Evolutionary conservation across 2,113 vertebrate genomes (phyloP), one percentile per base, ranked within the genome.

Genomic region (Chelonoidis abingdonii): DNA sequence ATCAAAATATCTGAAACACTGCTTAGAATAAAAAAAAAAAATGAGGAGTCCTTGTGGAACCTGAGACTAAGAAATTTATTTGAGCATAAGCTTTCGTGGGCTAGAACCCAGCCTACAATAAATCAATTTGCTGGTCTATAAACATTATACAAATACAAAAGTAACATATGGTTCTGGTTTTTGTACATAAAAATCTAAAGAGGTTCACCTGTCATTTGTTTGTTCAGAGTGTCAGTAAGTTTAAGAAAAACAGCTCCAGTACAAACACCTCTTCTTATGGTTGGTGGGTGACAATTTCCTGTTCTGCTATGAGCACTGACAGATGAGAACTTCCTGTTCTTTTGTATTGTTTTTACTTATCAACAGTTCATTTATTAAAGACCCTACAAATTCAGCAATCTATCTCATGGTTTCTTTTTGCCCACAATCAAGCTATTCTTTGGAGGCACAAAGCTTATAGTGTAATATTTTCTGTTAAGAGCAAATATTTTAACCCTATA

Each of bases 301-400:
- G 96, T 86, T 93, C 81, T 93, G 94, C 91, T 95, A 21, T 76
- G 89, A 97, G 93, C 93, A 96, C 89, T 97, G 96, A 98, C 1
- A 94, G 97, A 98, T 97, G 97, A 98, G 95, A 97, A 97, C 96
- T 96, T 95, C 92, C 95, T 27, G 89, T 95, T 96, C 96, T 95
- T 97, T 97, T 95, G 95, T 97, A 97, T 97, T 97, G 96, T 98
- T 97, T 97, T 96, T 86, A 98, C 94, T 98, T 98, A 98, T 98
- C 98, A 98, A 97, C 95, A 90, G 86, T 59, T 89, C 90, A 91
- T 97, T 98, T 98, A 98, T 98, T 98, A 98, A 98, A 98, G 87
- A 89, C 86, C 83, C 95, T 85, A 86, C 35, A 94, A 97, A 85
- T 93, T 94, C 91, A 93, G 96, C 84, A 95, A 96, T 95, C 97